A percentile compares a stretch with the other conserved stretches of the same genome.
Evolutionary conservation across 1,140 invertebrate species (phyloP).

Genomic region (Idris sp.): DNA sequence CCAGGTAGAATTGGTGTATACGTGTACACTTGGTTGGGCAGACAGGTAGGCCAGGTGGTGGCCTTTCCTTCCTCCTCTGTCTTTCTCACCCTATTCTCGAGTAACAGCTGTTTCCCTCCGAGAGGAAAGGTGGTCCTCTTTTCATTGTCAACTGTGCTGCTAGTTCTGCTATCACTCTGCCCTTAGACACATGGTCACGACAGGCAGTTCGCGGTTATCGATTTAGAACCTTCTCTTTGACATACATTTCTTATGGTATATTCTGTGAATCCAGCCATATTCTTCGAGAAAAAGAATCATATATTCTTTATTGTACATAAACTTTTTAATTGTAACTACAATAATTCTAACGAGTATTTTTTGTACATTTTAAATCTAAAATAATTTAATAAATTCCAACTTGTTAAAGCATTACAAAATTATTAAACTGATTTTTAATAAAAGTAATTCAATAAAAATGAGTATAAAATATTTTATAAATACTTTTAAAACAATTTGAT

Average conservation of each 20-base stretch:
- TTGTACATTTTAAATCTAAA: too few relatives aligned
- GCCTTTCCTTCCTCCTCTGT: conserved; percentile 70
- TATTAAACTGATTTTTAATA: too few relatives aligned
- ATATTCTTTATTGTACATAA: too few relatives aligned
- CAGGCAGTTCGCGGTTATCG: conserved; percentile 62
- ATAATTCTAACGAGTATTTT: too few relatives aligned
- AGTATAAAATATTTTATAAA: too few relatives aligned
- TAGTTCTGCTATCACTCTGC: conserved; percentile 24
- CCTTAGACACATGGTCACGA: conserved; percentile 66
- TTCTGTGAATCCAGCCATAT: not conserved
- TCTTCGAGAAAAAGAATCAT: too few relatives aligned
- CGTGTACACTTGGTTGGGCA: conserved; percentile 67
- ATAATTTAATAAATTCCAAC: too few relatives aligned
- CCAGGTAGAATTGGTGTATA: conserved; percentile 68
- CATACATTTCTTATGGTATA: conserved; percentile 25
- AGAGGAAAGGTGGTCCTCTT: conserved; percentile 64
- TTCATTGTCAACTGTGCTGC: conserved; percentile 72
- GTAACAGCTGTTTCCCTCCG: conserved; percentile 76
- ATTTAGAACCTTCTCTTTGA: conserved; percentile 23
- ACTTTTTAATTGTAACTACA: too few relatives aligned
- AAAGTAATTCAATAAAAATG: too few relatives aligned
- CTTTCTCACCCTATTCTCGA: conserved; percentile 60
- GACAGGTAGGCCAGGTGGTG: conserved; percentile 75
- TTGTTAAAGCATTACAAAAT: too few relatives aligned
- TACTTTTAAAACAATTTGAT: too few relatives aligned